Evolutionary conservation across 2,888 invertebrate species (phyloP).

Genomic region (Nephrotoma flavescens): DNA sequence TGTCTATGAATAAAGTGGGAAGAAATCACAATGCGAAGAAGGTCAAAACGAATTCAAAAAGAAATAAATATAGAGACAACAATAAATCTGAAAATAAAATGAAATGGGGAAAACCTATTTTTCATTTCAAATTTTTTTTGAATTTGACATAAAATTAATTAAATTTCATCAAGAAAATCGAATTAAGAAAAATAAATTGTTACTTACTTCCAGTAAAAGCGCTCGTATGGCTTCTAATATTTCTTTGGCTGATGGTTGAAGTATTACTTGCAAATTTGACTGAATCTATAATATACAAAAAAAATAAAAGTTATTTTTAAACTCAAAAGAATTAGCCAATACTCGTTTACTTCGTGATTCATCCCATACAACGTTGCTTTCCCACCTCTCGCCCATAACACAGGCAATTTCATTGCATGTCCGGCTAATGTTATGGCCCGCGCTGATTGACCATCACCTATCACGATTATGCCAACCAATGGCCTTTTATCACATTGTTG

Average conservation of each 20-base stretch:
- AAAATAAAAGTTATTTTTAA: neutral
- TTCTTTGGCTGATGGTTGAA: conserved; percentile 20
- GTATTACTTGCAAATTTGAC: conserved; percentile 17
- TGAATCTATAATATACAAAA: conserved; percentile 4
- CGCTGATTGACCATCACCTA: conserved; percentile 21
- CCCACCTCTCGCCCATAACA: conserved; percentile 20
- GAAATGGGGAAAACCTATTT: neutral
- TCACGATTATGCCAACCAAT: conserved; percentile 19
- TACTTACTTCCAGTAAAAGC: conserved; percentile 19
- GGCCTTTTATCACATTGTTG: conserved; percentile 18
- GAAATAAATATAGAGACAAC: neutral
- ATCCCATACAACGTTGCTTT: conserved; percentile 18
- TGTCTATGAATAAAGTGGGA: neutral
- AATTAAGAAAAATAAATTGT: neutral
- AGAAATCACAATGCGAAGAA: neutral
- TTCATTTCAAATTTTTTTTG: neutral
- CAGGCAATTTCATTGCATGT: conserved; percentile 19
- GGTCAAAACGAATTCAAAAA: neutral
- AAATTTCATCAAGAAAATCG: neutral
- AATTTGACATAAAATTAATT: neutral
- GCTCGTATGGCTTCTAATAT: conserved; percentile 19
- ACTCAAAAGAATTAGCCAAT: neutral
- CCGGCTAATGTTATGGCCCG: conserved; percentile 19
- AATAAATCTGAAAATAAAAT: neutral
- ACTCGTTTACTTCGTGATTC: conserved; percentile 17